Conservation (phyloP, 1,140 invertebrate species). For the Hetaerina americana region DNA sequence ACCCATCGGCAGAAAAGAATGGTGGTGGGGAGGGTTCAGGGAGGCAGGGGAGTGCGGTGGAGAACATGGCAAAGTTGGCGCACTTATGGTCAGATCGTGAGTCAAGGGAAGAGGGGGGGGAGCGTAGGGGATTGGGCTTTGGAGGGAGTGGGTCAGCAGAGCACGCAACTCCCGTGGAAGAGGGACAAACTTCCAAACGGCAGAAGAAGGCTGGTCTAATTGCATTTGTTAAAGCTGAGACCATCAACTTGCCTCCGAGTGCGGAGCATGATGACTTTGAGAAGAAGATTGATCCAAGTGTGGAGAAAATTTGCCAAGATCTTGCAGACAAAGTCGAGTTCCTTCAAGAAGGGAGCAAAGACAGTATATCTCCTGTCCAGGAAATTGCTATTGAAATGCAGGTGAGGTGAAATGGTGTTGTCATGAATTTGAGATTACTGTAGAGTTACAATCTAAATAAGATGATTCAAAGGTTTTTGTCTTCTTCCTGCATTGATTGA, state of each 20-base stretch:
- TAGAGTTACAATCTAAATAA: constrained; percentile 2
- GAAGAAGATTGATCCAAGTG: constrained; percentile 16
- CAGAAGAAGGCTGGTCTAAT: constrained; percentile 23
- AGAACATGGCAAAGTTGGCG: not conserved
- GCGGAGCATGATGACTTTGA: constrained; percentile 12
- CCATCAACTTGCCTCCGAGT: constrained; percentile 13
- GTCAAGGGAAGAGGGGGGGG: constrained; percentile 1
- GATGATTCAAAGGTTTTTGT: not conserved
- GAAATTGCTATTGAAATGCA: constrained; percentile 49
- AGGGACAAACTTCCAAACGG: constrained; percentile 13
- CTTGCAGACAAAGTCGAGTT: constrained; percentile 44
- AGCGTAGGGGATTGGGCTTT: constrained; percentile 18
- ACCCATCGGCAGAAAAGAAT: not conserved
- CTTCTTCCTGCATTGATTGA: not conserved
- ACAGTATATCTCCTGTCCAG: constrained; percentile 45
- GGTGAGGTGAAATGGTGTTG: no score
- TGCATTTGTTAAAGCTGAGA: constrained; percentile 30
- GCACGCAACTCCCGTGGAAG: not conserved
- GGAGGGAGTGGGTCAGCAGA: not conserved
- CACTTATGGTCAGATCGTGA: not conserved
- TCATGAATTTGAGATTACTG: no score
- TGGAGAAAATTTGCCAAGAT: constrained; percentile 16
- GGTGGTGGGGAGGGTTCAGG: not conserved
- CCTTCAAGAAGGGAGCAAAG: constrained; percentile 42
- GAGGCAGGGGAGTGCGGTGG: not conserved